A percentile compares a stretch with the other conserved stretches of the same genome.
These are phyloP conservation scores for Gymnoscelis rufifasciata DNA, from an alignment of 2,888 invertebrate genomes.

Conservation along the genomic window DNA sequence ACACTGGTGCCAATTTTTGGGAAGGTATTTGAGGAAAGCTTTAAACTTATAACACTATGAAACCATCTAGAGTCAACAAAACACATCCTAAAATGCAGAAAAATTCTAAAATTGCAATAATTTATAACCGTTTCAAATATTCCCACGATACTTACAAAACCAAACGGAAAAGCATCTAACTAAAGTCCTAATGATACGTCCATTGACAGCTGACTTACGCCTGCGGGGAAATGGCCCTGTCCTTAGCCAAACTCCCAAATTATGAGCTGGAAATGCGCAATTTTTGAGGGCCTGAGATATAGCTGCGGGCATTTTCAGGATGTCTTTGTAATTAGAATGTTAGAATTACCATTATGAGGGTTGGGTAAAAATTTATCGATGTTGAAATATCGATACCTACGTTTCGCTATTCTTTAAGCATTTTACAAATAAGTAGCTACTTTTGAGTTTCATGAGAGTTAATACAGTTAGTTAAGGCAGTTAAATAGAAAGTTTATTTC, in stretches of 20 bases:
- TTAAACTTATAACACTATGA: no score
- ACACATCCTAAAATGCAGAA: no score
- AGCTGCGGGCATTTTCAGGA: conserved; percentile 47
- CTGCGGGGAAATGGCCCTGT: conserved; percentile 19
- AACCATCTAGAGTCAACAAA: no score
- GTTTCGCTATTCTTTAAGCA: no score
- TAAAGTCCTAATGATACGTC: conserved; percentile 16
- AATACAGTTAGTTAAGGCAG: no score
- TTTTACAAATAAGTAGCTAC: no score
- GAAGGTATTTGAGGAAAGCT: no score
- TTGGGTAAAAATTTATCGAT: conserved; percentile 1
- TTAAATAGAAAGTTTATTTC: no score
- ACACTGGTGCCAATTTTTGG: no score
- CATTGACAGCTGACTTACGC: conserved; percentile 27
- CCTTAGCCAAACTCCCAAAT: conserved; percentile 25
- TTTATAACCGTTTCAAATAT: conserved; percentile 6
- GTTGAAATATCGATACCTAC: background rate
- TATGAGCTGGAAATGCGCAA: conserved; percentile 30
- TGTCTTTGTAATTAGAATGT: conserved; percentile 33
- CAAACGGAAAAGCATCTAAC: conserved; percentile 8
- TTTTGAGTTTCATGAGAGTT: no score
- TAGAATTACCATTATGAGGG: conserved; percentile 32
- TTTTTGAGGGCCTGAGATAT: conserved; percentile 51
- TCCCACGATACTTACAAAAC: conserved; percentile 20
- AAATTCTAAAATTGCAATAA: no score